Percentiles rank a stretch among this genome's conserved stretches.
Conservation (phyloP, 2,113 vertebrate genomes). For the Anoplopoma fimbria region DNA sequence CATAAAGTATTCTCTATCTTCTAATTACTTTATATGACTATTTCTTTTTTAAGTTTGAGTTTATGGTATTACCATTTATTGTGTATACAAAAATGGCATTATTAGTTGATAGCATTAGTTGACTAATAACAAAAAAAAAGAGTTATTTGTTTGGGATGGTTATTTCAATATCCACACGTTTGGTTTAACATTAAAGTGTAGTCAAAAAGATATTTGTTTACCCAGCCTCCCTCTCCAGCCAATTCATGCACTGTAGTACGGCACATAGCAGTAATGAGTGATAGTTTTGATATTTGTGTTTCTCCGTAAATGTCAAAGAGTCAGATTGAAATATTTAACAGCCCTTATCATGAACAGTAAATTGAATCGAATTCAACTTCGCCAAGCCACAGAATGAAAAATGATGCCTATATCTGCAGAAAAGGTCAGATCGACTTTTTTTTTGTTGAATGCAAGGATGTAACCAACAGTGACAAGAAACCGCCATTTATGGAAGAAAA, state of each 20-base stretch:
- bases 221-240: not conserved
- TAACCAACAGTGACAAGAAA: conserved; percentile 38
- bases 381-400: conserved; percentile 44
- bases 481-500: conserved; percentile 3
- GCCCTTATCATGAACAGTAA: conserved; percentile 45
- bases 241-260: not conserved
- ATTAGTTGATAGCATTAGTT: not conserved
- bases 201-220: not conserved
- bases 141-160: too few species aligned
- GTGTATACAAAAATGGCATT: not conserved
- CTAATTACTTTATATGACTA: not conserved
- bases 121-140: not conserved
- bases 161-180: not conserved
- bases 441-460: conserved; percentile 12
- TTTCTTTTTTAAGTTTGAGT: not conserved
- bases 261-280: conserved; percentile 17
- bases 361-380: conserved; percentile 45
- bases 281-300: conserved; percentile 55
- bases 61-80: not conserved
- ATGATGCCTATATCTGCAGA: conserved; percentile 23
- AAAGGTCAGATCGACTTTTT: conserved; percentile 54
- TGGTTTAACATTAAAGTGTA: not conserved
- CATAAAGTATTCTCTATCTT: not conserved
- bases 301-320: conserved; percentile 59
- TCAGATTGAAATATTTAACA: conserved; percentile 64